These are phyloP conservation scores for Ormyrus rosae DNA, from an alignment of 2,888 invertebrate species.

Conservation along the genomic window DNA sequence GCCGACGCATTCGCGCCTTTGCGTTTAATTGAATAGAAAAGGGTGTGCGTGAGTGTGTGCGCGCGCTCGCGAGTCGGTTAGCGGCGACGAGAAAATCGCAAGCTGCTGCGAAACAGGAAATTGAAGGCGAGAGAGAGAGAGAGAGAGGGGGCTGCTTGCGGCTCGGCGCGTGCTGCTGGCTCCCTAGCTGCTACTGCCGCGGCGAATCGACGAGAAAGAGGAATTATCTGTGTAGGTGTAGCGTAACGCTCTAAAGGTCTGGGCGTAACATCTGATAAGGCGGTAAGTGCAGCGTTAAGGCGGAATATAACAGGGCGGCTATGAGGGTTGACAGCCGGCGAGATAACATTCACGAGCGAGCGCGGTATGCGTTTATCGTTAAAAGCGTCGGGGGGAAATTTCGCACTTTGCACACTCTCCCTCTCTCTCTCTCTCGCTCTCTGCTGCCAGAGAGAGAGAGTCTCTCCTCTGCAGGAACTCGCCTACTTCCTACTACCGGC, in stretches of 20 bases:
- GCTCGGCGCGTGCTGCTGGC: slow-evolving; percentile 21
- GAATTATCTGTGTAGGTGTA: slow-evolving; percentile 47
- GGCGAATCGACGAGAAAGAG: slow-evolving; percentile 52
- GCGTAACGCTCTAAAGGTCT: slow-evolving; percentile 52
- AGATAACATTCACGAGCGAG: slow-evolving; percentile 63
- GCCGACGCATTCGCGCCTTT: not conserved
- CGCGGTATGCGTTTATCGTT: slow-evolving; percentile 63
- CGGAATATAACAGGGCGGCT: slow-evolving; percentile 62
- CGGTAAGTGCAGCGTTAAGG: slow-evolving; percentile 64
- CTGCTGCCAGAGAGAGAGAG: too few species aligned
- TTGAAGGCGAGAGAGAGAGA: slow-evolving; percentile 11
- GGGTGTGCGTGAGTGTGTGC: not conserved
- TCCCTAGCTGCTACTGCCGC: not conserved
- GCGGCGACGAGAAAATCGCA: slow-evolving; percentile 31
- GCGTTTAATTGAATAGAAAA: slow-evolving; percentile 44
- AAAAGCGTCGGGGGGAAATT: slow-evolving; percentile 65
- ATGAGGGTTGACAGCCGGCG: slow-evolving; percentile 62
- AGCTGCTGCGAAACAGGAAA: slow-evolving; percentile 48
- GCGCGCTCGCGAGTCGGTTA: slow-evolving; percentile 10
- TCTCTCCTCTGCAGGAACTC: not conserved
- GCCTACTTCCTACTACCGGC: not conserved
- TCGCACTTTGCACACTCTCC: slow-evolving; percentile 59
- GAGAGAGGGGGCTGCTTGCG: too few species aligned
- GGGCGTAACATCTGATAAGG: slow-evolving; percentile 64
- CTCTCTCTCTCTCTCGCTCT: not conserved